A percentile compares a stretch with the other conserved stretches of the same genome.
phyloP scores from a whole-genome alignment of 2,113 vertebrate genomes.

The Pardalotus punctatus region DNA sequence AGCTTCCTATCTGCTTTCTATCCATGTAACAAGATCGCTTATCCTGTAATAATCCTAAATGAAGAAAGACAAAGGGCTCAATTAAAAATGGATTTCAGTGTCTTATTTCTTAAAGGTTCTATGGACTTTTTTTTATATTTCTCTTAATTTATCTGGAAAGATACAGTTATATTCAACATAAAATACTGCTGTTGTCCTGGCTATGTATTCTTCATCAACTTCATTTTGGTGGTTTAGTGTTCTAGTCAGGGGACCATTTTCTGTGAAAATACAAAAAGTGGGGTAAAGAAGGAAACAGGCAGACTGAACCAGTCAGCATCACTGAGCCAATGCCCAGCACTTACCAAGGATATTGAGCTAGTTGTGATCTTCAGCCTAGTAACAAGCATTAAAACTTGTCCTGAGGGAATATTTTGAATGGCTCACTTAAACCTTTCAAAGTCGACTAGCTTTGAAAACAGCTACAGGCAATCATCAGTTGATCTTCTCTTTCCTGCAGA shows the following conservation, averaged over 20 bases:
- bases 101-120: not conserved
- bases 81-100: not conserved
- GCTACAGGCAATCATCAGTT: not conserved
- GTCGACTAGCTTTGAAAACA: not conserved
- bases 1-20: not conserved
- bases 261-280: not conserved
- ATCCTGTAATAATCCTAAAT: not conserved
- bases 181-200: not conserved
- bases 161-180: not conserved
- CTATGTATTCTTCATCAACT: not conserved
- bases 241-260: not conserved
- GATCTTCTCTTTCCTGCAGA: not conserved
- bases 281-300: fast-evolving
- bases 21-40: not conserved
- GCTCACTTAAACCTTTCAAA: not conserved
- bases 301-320: not conserved
- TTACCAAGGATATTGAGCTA: not conserved
- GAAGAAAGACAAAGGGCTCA: not conserved
- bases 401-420: not conserved
- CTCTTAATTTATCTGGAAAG: not conserved
- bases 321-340: not conserved
- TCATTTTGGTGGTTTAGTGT: not conserved
- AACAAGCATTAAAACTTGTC: not conserved
- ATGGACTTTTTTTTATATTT: not conserved
- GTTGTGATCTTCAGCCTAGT: not conserved